Conservation (phyloP, 2,888 invertebrate genomes). For the Caenorhabditis sp. region DNA sequence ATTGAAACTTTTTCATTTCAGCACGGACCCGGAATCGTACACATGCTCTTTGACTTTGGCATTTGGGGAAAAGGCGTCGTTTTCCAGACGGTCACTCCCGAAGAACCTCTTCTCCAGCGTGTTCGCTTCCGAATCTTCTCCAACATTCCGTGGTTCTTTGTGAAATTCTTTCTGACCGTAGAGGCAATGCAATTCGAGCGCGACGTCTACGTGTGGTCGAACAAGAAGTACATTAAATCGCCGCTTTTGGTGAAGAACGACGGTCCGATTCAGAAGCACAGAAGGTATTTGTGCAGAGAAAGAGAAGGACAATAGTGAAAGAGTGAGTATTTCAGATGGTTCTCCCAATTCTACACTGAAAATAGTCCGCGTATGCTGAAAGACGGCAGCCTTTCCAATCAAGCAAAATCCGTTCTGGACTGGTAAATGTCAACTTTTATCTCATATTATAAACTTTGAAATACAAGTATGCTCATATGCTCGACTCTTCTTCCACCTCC, state of each 20-base stretch:
- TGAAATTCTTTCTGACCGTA: constrained; percentile 84
- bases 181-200: constrained; percentile 86
- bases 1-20: constrained; percentile 75
- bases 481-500: not conserved
- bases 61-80: constrained; percentile 83
- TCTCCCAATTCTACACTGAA: constrained; percentile 88
- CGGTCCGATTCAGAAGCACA: constrained; percentile 83
- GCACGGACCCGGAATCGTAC: constrained; percentile 87
- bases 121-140: constrained; percentile 88
- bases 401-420: constrained; percentile 64
- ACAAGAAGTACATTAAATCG: constrained; percentile 85
- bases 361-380: constrained; percentile 82
- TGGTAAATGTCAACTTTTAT: too few species aligned
- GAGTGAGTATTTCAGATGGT: constrained; percentile 84
- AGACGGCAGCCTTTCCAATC: constrained; percentile 65
- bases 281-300: too few species aligned
- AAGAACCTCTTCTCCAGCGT: constrained; percentile 86
- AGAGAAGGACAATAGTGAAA: too few species aligned
- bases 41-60: constrained; percentile 83
- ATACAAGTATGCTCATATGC: not conserved
- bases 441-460: too few species aligned
- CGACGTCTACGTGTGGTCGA: constrained; percentile 90
- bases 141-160: constrained; percentile 84
- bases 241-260: constrained; percentile 88
- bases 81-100: constrained; percentile 87